Evolutionary conservation across 2,797 vertebrate genomes (phyloP), one percentile per base, ranked within the genome.

Genomic region (Lindbergichthys nudifrons): DNA sequence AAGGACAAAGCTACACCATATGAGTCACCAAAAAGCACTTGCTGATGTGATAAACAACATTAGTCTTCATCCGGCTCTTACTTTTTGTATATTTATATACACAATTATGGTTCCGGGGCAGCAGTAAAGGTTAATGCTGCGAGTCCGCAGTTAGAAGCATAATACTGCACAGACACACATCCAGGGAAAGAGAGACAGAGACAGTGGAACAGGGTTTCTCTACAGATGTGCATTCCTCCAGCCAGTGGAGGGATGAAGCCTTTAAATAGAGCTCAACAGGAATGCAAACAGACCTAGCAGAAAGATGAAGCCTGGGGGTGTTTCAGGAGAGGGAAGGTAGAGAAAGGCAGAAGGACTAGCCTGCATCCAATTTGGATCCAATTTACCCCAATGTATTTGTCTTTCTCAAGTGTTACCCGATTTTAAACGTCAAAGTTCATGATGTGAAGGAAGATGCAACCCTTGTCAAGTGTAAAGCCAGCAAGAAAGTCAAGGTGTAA

Each of bases 141-240:
- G 9, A 42, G 53, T 23, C 10, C 9, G 10, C 23, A 43, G 59
- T 64, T 65, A 54, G 46, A 56, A 60, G 75, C 26, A 65, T 36
- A 75, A 71, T 52, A 51, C 47, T 26, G 15, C 30, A 48, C 23
- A 60, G 5, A 30, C 60, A 58, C 18, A 30, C 32, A 58, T 13
- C 65, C 16, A 65, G 39, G 65, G 57, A 58, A 5, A n/a, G 18
- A n/a, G 48, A 47, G 50, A 21, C 4, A 32, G 48, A 73, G 72
- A 79, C 51, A 65, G 71, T 51, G 76, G 79, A 80, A 84, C 2
- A 16, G 71, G 87, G 65, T 75, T 71, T 65, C 36, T 12, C 67
- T 92, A 84, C 89, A 92, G 90, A 92, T 91, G 90, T 90, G 89
- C 91, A 90, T 93, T 92, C 92, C 91, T 90, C 23, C 75, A 80